Base-by-base conservation (phyloP, 2,113 vertebrate genomes). In the Zapus hudsonius region DNA sequence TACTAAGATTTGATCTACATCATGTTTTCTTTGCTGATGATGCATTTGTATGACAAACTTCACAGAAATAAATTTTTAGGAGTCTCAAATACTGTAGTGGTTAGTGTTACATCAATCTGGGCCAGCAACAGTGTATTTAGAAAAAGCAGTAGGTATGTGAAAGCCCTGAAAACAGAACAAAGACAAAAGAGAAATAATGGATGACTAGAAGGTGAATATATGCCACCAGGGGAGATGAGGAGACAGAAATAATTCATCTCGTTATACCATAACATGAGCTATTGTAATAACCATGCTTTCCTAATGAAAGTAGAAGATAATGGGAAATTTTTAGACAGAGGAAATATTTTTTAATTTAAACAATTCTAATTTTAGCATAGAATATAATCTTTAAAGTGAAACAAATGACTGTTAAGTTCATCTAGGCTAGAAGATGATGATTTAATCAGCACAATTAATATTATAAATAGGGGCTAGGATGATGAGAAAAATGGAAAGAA, bases 31-130 rank as follows among this genome's bases (percentile, higher is more conserved):
- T 88, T 44, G 27, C 19, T 83, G n/a, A 42, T 72, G 36, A 61
- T 80, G 20, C 29, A 23, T 9, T 91, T 76, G 63, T 38, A 87
- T 38, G n/a, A 31, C 2, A 63, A 76, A 87, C 1, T 19, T 59
- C 31, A 79, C 57, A 84, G 27, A 82, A 93, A 59, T 29, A 94
- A 79, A 1, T 67, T 88, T 96, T 72, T 9, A 75, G 47, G 47
- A 64, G 76, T 96, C 84, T 95, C n/a, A 15, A 79, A 96, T 96
- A 97, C 93, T 73, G 92, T 67, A 67, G 38, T 79, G 89, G 94
- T 96, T 94, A 47, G 38, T 92, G 73, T 69, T 93, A 73, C 75
- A 82, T 90, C 92, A 96, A 92, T 79, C 63, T 85, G 44, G 0
- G 5, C 79, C 8, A 5, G 15, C 38, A 29, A 7, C 5, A 89